Evolutionary conservation across 92 coral and sea anemone species (phyloP), one percentile per base, ranked within the genome.

Genomic region (Actinernus sp.): DNA sequence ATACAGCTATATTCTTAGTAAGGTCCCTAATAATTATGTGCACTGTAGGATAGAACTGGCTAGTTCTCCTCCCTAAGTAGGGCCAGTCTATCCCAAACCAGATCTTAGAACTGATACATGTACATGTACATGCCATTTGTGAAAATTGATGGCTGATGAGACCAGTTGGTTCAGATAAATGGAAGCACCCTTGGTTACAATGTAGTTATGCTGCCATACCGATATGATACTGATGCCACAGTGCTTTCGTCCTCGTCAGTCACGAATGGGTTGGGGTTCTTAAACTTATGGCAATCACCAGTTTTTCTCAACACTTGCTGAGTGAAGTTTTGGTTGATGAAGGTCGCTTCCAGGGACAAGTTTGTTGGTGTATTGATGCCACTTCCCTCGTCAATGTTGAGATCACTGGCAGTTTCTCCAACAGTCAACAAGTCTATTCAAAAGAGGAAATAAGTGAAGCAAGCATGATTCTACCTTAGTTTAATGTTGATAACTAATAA

Each of bases 241-340:
- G 76, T 85, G 4, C 76, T 92, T 47, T 60, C 79, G 27, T 94
- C 96, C 19, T 87, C 98, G 9, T 94, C 98, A 1, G 86, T 68
- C 33, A 91, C 92, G 77, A 94, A 94, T 4, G 98, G 98, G 62
- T 94, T 94, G 24, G 97, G 85, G 36, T 94, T 63, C 2, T 89
- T 85, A 46, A 78, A 90, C 22, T 74, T 80, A 45, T 71, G 47
- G 46, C 75, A 73, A 38, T 65, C 78, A n/a, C 63, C 82, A 11
- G 73, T 74, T 65, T 76, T 74, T 64, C 49, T 89, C 71, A 94
- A 65, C 3, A 79, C 93, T 86, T 94, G 98, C 52, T 94, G 98
- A 26, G 98, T 91, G 80, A 94, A 94, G 78, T 94, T 94, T 76
- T 94, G 98, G 79, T 94, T 94, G 76, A 94, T 87, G 32, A 94